Conservation (phyloP, 2,797 vertebrate genomes). For the Florisuga fusca region DNA sequence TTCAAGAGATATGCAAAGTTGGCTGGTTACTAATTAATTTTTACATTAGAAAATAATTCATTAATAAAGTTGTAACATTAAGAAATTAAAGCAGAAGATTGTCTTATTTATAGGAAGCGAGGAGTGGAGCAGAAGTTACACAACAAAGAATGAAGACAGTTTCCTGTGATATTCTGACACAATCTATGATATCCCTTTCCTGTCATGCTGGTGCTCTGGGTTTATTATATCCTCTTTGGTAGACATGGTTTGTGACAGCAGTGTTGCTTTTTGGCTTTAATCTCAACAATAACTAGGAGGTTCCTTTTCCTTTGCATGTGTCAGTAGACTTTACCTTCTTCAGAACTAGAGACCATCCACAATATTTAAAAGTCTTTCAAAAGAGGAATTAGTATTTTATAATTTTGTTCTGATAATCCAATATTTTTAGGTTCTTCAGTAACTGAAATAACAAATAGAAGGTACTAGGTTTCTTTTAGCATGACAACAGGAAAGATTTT, state of each 20-base stretch:
- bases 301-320: neutral
- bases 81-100: neutral
- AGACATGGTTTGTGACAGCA: accelerated
- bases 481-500: neutral
- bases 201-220: neutral
- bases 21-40: neutral
- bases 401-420: neutral
- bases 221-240: neutral
- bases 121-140: neutral
- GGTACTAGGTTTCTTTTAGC: neutral
- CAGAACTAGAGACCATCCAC: neutral
- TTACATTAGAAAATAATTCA: neutral
- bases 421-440: neutral
- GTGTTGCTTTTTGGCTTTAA: neutral
- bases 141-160: neutral
- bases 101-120: neutral
- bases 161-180: neutral
- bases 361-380: neutral
- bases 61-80: neutral
- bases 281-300: neutral
- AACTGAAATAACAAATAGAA: neutral
- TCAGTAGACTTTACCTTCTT: neutral
- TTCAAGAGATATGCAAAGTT: neutral
- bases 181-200: neutral
- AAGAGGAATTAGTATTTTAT: neutral